phyloP scores from a whole-genome alignment of 2,113 vertebrate genomes.

The Aleadryas rufinucha region DNA sequence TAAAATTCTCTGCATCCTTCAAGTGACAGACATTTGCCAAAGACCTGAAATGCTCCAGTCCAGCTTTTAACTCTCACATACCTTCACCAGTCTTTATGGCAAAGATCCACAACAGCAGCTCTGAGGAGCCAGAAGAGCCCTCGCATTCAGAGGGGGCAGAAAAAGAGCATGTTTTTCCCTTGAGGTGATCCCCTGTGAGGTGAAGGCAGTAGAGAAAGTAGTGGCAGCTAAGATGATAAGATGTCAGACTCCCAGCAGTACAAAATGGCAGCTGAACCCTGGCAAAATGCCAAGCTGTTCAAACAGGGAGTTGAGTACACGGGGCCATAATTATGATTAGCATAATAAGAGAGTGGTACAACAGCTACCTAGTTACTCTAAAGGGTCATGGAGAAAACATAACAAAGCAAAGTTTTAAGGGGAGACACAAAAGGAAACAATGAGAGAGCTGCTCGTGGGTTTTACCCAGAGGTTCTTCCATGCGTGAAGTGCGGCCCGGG shows the following conservation, averaged over 20 bases:
- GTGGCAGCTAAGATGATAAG: constrained; percentile 26
- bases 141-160: neutral
- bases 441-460: neutral
- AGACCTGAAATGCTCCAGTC: neutral
- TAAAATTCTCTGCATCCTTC: neutral
- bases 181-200: neutral
- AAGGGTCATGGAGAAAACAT: constrained; percentile 11
- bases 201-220: neutral
- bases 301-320: neutral
- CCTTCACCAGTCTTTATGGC: neutral
- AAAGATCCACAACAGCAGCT: fast-evolving
- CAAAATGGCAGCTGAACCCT: constrained; percentile 54
- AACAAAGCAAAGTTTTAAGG: constrained; percentile 49
- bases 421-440: constrained; percentile 44
- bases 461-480: constrained; percentile 28
- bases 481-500: neutral
- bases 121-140: neutral
- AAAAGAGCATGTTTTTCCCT: neutral
- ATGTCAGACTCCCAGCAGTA: constrained; percentile 44
- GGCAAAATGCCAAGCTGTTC: neutral
- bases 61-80: neutral
- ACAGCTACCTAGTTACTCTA: constrained; percentile 30
- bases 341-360: constrained; percentile 36
- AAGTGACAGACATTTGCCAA: neutral
- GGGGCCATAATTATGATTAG: neutral